Base-by-base conservation (phyloP, 2,888 invertebrate genomes). In the Lampropteryx suffumata region DNA sequence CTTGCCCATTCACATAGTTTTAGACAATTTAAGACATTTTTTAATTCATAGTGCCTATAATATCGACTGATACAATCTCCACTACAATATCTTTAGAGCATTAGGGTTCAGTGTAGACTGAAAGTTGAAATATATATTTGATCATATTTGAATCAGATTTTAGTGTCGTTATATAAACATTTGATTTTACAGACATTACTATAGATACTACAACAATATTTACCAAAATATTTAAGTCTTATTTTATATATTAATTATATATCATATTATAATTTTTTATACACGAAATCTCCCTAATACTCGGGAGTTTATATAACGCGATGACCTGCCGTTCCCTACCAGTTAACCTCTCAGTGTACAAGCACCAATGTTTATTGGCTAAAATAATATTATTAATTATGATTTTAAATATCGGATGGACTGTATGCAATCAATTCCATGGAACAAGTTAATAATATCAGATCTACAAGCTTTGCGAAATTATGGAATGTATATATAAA, bases 181-280 rank as follows among this genome's bases (percentile, higher is more conserved):
- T 27, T 21, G 34, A 66, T 62, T 71, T 71, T 65, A 55, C 27
- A 74, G 73, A 75, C 72, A 76, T 71, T 59, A 36, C 49, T 9
- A 73, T 68, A 79, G 73, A 71, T 64, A 69, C 79, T 79, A 81
- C 73, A n/a, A n/a, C n/a, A 76, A 76, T 80, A 82, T 68, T 80
- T 83, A 82, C 79, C 82, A 83, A 84, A 84, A 84, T 83, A 84
- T 81, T 73, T 54, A 79, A 83, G 73, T 81, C 78, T 82, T 80
- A 81, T 67, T 70, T 70, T 73, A 78, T 67, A 64, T n/a, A n/a
- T n/a, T n/a, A n/a, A n/a, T 65, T 64, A 32, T 17, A n/a, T n/a
- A n/a, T 17, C 17, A 52, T 61, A 61, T 61, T 44, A 64, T 58
- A 55, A n/a, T n/a, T n/a, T n/a, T n/a, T 71, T 59, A 54, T 62